Base-by-base conservation (phyloP, 1,140 invertebrate genomes). In the Leptinotarsa undecemlineata region DNA sequence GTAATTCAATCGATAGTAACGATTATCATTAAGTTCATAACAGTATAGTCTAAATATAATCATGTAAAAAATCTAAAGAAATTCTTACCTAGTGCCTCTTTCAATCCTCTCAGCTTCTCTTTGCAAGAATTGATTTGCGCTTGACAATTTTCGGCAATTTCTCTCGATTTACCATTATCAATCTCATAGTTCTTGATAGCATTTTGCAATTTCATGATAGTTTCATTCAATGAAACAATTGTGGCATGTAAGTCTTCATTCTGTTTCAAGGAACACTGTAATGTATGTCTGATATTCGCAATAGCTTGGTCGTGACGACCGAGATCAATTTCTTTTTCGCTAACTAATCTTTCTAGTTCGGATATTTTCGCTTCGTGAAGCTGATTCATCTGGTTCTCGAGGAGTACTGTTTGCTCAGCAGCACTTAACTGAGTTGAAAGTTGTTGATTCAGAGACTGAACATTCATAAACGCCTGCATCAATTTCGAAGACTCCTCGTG, bases 381-480 rank as follows among this genome's bases (percentile, higher is more conserved):
- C 60, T 78, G 77, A 63, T 80, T 81, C 71, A 76, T 78, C 70
- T 81, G 77, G 48, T 76, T 80, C 51, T 81, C 81, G 3, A 77
- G 73, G 2, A 78, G 69, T 8, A 74, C 76, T 64, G 78, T 78
- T 72, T 81, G 74, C 57, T 81, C 78, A 19, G 74, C 76, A 13
- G 76, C 78, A 42, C 68, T 76, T 23, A 82, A 48, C 26, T 82
- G 74, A 15, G 23, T 73, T 20, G 77, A 74, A 21, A 82, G 51
- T 60, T 74, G 73, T 47, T 81, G 74, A 67, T 81, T 81, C 4
- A 80, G 48, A 3, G 74, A 21, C 68, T 80, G 75, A 14, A 81
- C 73, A 61, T 81, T 75, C n/a, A 74, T 21, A 23, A 79, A 76
- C 14, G 81, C 78, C 1, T 74, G 48, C 62, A 78, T 76, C 5